phyloP scores from a whole-genome alignment of 1,140 invertebrate genomes.

The Temnothorax longispinosus region DNA sequence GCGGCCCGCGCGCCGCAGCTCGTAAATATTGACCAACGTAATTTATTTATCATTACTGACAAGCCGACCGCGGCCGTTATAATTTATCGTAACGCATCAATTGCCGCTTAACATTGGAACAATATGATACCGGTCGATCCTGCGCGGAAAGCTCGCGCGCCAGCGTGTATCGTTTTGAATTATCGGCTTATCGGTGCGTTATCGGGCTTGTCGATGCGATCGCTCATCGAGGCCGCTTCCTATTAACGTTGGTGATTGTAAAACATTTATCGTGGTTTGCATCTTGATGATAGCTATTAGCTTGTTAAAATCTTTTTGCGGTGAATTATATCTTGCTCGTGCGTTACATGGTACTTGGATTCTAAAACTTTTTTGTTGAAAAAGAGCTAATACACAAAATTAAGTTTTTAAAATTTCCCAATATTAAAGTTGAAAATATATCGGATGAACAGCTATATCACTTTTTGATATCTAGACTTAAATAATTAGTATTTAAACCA shows the following conservation, averaged over 20 bases:
- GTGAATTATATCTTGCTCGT: constrained; percentile 1
- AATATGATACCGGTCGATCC: not conserved
- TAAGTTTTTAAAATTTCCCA: not conserved
- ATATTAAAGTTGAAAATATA: not conserved
- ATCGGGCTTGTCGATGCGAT: constrained; percentile 13
- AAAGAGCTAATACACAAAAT: not conserved
- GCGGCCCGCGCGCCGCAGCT: not conserved
- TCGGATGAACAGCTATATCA: not conserved
- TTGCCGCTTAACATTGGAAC: constrained; percentile 23
- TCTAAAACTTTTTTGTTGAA: not conserved
- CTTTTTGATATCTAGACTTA: not conserved
- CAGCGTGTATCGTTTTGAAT: constrained; percentile 24
- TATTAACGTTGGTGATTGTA: constrained; percentile 31
- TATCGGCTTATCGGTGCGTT: constrained; percentile 36
- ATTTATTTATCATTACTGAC: constrained; percentile 61
- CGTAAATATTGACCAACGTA: constrained; percentile 45
- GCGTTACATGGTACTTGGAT: not conserved
- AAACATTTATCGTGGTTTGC: constrained; percentile 31
- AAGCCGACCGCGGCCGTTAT: constrained; percentile 17
- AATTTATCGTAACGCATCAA: constrained; percentile 56
- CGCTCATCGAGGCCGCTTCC: not conserved
- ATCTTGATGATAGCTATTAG: constrained; percentile 12
- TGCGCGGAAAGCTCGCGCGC: not conserved
- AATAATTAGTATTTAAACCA: not conserved
- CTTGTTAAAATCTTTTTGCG: constrained; percentile 35